Evolutionary conservation across 2,888 invertebrate species (phyloP).

Genomic region (Patella depressa): DNA sequence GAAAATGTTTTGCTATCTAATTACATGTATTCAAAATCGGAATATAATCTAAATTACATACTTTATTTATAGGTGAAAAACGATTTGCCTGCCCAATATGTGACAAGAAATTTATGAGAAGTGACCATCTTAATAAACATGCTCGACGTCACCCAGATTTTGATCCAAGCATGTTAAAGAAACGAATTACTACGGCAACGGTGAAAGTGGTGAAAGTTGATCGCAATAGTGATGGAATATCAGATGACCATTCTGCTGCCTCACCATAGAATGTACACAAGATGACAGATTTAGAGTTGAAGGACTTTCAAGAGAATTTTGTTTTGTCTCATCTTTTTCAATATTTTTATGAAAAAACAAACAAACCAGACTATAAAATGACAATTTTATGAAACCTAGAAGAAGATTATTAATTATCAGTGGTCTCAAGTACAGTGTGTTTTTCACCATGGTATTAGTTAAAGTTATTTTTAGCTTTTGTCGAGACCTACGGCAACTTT

Average conservation of each 20-base stretch:
- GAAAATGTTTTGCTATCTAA: background rate
- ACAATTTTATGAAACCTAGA: no score
- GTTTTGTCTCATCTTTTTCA: no score
- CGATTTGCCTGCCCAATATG: conserved; percentile 78
- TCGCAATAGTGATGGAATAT: background rate
- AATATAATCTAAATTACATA: conserved; percentile 2
- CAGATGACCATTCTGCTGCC: background rate
- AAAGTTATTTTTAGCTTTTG: no score
- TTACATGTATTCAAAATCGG: conserved; percentile 1
- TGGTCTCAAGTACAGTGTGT: no score
- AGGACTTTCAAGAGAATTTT: no score
- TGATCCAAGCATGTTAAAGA: conserved; percentile 74
- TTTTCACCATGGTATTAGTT: no score
- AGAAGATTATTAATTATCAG: no score
- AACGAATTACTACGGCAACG: conserved; percentile 25
- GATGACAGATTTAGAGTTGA: no score
- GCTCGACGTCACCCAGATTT: conserved; percentile 77
- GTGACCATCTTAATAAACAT: conserved; percentile 79
- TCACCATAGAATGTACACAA: background rate
- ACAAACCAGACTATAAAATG: no score
- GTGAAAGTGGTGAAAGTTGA: conserved; percentile 11
- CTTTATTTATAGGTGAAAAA: conserved; percentile 74
- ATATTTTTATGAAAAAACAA: no score
- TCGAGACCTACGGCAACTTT: no score
- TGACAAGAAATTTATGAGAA: conserved; percentile 78